Conservation (phyloP, 2,888 invertebrate species). For the Spicauda simplicius region DNA sequence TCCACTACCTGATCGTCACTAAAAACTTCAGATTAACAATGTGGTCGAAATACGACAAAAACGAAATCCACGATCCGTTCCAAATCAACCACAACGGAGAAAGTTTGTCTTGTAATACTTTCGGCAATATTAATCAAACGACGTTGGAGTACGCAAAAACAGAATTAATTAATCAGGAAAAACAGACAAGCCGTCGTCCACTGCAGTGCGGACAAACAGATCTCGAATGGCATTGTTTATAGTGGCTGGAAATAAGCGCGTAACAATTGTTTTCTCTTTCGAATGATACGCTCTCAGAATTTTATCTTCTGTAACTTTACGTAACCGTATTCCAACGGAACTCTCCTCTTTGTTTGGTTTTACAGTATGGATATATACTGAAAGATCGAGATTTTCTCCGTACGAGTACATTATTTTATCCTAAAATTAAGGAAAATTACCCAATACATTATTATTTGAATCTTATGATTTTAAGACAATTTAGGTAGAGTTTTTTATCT, state of each 20-base stretch:
- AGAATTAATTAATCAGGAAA: conserved; percentile 25
- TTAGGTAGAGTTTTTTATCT: too few species aligned
- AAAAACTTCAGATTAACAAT: background rate
- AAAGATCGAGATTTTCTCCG: too few species aligned
- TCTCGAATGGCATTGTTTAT: conserved; percentile 2
- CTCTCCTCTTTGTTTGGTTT: too few species aligned
- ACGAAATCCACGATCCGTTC: conserved; percentile 17
- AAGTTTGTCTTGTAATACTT: conserved; percentile 16
- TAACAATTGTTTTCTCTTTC: conserved; percentile 1
- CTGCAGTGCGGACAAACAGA: conserved; percentile 12
- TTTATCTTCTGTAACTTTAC: background rate
- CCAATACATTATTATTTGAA: too few species aligned
- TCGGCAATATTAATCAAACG: conserved; percentile 28
- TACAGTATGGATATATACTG: too few species aligned
- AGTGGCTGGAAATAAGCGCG: conserved; percentile 5
- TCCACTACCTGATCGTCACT: too few species aligned
- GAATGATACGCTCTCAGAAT: conserved; percentile 3
- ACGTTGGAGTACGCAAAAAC: conserved; percentile 21
- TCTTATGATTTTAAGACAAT: too few species aligned
- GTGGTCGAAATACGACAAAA: conserved; percentile 7
- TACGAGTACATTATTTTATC: too few species aligned
- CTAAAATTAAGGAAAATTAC: too few species aligned
- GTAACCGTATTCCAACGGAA: background rate
- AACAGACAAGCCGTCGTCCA: conserved; percentile 8
- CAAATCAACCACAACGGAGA: conserved; percentile 9